Evolutionary conservation across 2,888 invertebrate species (phyloP).

Genomic region (Craniophora ligustri): DNA sequence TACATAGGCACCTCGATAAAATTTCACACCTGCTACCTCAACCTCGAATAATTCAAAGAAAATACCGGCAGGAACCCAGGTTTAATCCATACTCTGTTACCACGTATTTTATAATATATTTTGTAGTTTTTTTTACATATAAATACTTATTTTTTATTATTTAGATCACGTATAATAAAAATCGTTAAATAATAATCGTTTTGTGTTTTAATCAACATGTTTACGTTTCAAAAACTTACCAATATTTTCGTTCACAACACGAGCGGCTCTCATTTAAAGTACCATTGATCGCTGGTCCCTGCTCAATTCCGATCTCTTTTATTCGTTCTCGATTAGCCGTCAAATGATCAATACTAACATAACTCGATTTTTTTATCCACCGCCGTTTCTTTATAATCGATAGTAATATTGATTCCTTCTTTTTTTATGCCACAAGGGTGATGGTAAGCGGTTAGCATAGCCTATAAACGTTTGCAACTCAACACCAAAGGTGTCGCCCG

Average conservation of each 20-base stretch:
- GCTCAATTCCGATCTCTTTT: slow-evolving; percentile 23
- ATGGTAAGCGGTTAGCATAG: too few species aligned
- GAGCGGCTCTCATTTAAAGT: slow-evolving; percentile 30
- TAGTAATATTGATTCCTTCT: background rate
- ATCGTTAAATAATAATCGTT: too few species aligned
- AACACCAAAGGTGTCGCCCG: too few species aligned
- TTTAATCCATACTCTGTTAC: background rate
- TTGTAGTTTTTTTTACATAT: too few species aligned
- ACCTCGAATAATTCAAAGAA: slow-evolving; percentile 10
- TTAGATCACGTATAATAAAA: too few species aligned
- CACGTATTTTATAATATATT: too few species aligned
- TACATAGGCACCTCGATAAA: background rate
- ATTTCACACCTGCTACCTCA: slow-evolving; percentile 25
- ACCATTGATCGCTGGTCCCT: slow-evolving; percentile 15
- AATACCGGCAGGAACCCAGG: slow-evolving; percentile 3
- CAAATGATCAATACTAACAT: slow-evolving; percentile 25
- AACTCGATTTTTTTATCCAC: background rate
- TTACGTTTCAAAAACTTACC: too few species aligned
- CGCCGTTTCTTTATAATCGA: background rate
- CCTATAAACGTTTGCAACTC: too few species aligned
- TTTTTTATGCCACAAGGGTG: too few species aligned
- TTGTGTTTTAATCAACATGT: too few species aligned
- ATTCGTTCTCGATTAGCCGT: slow-evolving; percentile 16
- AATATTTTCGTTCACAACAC: too few species aligned
- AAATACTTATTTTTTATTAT: too few species aligned